Percentiles rank a stretch among this genome's conserved stretches.
Conservation (phyloP, 2,888 invertebrate species). For the Epinotia bilunana region DNA sequence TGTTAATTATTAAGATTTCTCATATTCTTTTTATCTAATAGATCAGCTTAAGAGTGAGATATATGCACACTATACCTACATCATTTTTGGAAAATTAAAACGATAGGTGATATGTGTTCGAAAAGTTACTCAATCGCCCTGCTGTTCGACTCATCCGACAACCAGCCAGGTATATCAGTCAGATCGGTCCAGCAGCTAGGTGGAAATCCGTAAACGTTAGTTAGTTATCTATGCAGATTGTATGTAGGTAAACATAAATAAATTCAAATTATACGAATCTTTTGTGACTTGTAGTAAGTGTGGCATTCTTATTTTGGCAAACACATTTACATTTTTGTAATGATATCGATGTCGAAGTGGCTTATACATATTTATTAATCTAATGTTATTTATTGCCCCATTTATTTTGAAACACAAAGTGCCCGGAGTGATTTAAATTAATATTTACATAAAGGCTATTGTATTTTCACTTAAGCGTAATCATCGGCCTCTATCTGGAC, state of each 20-base stretch:
- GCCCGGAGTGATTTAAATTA: constrained; percentile 69
- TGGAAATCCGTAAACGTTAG: not conserved
- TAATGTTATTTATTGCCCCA: constrained; percentile 73
- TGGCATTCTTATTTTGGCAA: constrained; percentile 64
- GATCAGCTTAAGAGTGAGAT: too few species aligned
- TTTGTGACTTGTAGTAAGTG: constrained; percentile 53
- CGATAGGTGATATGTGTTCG: too few species aligned
- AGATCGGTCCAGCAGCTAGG: not conserved
- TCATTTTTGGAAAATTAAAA: too few species aligned
- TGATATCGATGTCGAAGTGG: constrained; percentile 66
- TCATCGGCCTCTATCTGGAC: constrained; percentile 61
- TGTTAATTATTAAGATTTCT: too few species aligned
- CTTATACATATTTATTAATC: constrained; percentile 75
- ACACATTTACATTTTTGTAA: constrained; percentile 72
- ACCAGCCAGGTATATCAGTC: too few species aligned
- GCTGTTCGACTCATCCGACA: too few species aligned
- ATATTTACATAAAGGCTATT: constrained; percentile 70
- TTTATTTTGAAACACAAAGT: constrained; percentile 71
- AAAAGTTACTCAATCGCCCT: too few species aligned
- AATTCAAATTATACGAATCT: constrained; percentile 6
- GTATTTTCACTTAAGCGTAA: constrained; percentile 70
- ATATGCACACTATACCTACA: too few species aligned
- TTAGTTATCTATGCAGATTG: not conserved
- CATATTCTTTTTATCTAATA: too few species aligned
- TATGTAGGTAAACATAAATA: not conserved